These are phyloP conservation scores for Hanleya hanleyi DNA, from an alignment of 2,888 invertebrate genomes.

Conservation along the genomic window DNA sequence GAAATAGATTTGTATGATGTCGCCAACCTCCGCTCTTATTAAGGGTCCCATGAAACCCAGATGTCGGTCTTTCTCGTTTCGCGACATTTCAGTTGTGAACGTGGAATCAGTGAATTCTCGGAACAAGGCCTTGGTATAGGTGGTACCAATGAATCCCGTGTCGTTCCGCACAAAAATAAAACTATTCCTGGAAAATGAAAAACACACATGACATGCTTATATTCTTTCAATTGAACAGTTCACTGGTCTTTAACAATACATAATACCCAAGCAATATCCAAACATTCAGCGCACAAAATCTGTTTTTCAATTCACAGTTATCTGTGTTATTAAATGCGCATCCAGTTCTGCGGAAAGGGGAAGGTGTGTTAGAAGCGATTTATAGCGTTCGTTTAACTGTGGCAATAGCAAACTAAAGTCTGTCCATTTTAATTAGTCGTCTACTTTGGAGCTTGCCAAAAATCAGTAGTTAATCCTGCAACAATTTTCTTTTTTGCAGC, in stretches of 20 bases:
- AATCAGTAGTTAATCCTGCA: no score
- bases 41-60: conserved; percentile 29
- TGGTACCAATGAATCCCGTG: conserved; percentile 21
- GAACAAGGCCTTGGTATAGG: conserved; percentile 28
- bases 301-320: no score
- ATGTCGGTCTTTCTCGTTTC: conserved; percentile 15
- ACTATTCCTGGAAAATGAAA: conserved; percentile 13
- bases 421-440: no score
- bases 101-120: conserved; percentile 27
- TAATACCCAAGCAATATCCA: no score
- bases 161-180: conserved; percentile 16
- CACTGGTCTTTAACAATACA: background rate
- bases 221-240: background rate
- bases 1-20: conserved; percentile 27
- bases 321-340: no score
- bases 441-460: no score
- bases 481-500: no score
- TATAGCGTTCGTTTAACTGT: no score
- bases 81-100: conserved; percentile 6
- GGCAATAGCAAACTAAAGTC: no score
- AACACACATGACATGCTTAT: background rate
- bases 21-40: conserved; percentile 32
- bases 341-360: no score
- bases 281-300: no score
- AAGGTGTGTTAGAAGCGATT: no score